phyloP scores from a whole-genome alignment of 2,888 invertebrate species.

The Exephanes ischioxanthus region DNA sequence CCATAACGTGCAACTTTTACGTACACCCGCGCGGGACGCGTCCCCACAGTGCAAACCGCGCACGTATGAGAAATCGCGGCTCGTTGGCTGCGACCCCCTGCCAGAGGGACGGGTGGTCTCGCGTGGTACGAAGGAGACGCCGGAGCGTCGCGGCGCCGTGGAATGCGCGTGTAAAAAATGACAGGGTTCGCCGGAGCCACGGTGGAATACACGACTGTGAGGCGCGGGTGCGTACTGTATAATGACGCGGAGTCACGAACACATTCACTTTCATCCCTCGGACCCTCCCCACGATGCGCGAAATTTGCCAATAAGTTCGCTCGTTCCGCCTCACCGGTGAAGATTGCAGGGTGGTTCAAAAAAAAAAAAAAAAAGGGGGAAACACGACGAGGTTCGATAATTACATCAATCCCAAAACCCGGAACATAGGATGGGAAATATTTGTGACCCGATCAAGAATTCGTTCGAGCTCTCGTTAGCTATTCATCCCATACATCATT shows the following conservation, averaged over 20 bases:
- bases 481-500: neutral
- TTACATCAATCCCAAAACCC: neutral
- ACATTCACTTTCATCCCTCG: slow-evolving; percentile 4
- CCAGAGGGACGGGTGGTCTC: slow-evolving; percentile 41
- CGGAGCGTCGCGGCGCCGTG: slow-evolving; percentile 70
- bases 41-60: neutral
- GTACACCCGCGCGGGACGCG: slow-evolving; percentile 4
- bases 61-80: slow-evolving; percentile 36
- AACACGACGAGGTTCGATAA: neutral
- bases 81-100: slow-evolving; percentile 30
- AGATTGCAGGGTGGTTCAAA: slow-evolving; percentile 31
- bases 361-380: neutral
- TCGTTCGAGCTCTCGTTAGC: neutral
- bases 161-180: slow-evolving; percentile 76
- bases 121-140: slow-evolving; percentile 54
- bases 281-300: neutral
- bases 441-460: neutral
- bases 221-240: slow-evolving; percentile 54
- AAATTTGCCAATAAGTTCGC: slow-evolving; percentile 57
- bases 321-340: slow-evolving; percentile 23
- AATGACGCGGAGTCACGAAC: slow-evolving; percentile 65
- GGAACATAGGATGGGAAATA: neutral
- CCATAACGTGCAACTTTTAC: slow-evolving; percentile 67
- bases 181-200: slow-evolving; percentile 72
- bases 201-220: slow-evolving; percentile 43